These are phyloP conservation scores for Chloroceryle amazona DNA, from an alignment of 2,797 vertebrate species.

Conservation along the genomic window DNA sequence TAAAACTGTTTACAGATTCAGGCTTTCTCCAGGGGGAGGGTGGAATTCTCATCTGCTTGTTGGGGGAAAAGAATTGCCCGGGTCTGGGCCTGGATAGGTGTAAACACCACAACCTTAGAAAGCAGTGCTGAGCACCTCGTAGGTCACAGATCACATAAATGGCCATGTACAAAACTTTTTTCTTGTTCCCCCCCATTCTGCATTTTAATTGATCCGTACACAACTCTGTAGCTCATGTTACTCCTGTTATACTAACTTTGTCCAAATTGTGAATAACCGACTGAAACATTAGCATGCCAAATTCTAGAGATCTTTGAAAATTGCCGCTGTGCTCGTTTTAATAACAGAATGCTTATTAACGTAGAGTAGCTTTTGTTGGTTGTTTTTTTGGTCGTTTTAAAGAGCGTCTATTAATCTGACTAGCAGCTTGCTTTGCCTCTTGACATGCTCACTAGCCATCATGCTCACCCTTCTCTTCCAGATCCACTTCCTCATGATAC, in stretches of 20 bases:
- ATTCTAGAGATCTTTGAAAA: constrained; percentile 44
- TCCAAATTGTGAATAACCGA: constrained; percentile 71
- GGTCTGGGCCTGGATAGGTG: constrained; percentile 39
- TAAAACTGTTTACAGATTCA: constrained; percentile 86
- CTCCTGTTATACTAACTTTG: constrained; percentile 77
- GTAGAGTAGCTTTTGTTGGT: constrained; percentile 70
- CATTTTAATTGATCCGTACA: constrained; percentile 53
- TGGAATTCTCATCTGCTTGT: constrained; percentile 66
- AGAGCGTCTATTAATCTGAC: constrained; percentile 85
- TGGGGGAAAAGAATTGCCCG: constrained; percentile 29
- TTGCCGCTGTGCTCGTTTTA: constrained; percentile 68
- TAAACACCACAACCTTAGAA: constrained; percentile 42
- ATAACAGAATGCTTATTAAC: constrained; percentile 74
- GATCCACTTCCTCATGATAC: constrained; percentile 99
- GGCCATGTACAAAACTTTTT: not conserved
- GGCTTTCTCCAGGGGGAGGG: constrained; percentile 66
- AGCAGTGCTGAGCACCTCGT: constrained; percentile 60
- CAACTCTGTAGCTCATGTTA: constrained; percentile 52
- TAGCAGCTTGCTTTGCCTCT: constrained; percentile 94
- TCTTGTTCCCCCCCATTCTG: constrained; percentile 32
- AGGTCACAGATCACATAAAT: constrained; percentile 24
- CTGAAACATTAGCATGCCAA: constrained; percentile 76
- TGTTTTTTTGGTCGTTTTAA: constrained; percentile 15
- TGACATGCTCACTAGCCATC: constrained; percentile 97
- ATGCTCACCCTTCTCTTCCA: constrained; percentile 99